These are phyloP conservation scores for Acanthornis magna DNA, from an alignment of 2,797 vertebrate species.

Conservation along the genomic window DNA sequence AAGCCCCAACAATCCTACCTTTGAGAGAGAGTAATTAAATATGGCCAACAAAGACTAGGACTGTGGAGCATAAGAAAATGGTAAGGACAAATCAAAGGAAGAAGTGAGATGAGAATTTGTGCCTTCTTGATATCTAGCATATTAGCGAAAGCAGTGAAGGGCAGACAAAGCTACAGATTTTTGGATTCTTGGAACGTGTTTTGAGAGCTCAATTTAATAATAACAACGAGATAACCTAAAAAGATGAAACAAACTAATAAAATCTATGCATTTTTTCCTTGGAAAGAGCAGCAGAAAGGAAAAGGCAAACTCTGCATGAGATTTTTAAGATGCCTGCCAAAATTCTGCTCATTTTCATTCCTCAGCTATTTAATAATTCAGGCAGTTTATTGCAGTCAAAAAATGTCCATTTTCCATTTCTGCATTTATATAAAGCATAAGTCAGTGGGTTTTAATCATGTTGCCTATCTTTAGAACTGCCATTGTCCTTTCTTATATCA, in stretches of 20 bases:
- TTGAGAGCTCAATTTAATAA: background rate
- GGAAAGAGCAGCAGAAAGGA: slow-evolving; percentile 36
- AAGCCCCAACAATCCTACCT: background rate
- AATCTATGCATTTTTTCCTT: background rate
- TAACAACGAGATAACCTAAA: background rate
- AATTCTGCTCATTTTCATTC: slow-evolving; percentile 34
- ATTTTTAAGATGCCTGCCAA: slow-evolving; percentile 37
- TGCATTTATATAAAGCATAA: slow-evolving; percentile 31
- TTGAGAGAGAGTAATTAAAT: background rate
- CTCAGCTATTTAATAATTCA: slow-evolving; percentile 63
- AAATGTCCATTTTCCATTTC: slow-evolving; percentile 41
- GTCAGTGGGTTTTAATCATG: slow-evolving; percentile 27
- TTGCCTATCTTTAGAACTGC: background rate
- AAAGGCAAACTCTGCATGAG: slow-evolving; percentile 27
- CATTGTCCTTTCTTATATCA: background rate
- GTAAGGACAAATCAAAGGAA: background rate
- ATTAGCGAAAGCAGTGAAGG: background rate
- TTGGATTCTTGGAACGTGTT: background rate
- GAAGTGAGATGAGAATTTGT: background rate
- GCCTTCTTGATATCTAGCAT: background rate
- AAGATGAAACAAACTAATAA: background rate
- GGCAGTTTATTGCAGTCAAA: slow-evolving; percentile 1
- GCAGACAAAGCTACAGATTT: background rate
- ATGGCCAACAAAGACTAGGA: background rate
- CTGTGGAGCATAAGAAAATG: background rate